Conservation (phyloP, 2,888 invertebrate species). For the Agrochola litura region DNA sequence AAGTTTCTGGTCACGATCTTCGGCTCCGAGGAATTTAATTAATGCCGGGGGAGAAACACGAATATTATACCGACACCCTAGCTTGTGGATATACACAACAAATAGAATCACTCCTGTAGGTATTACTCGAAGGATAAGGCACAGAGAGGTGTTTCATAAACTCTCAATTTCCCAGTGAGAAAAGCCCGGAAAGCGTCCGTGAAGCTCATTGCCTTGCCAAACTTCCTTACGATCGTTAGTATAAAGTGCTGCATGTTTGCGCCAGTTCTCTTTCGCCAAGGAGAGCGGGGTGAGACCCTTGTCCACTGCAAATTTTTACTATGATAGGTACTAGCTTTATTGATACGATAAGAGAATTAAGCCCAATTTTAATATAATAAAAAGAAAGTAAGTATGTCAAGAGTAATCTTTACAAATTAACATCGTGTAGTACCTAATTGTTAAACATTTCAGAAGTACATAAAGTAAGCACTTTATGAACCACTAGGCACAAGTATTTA, state of each 20-base stretch:
- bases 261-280: too few species aligned
- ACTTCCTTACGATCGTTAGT: too few species aligned
- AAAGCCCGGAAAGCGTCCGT: too few species aligned
- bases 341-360: not conserved
- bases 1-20: slow-evolving; percentile 33
- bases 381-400: slow-evolving; percentile 19
- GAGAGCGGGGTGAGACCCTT: too few species aligned
- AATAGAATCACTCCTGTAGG: not conserved
- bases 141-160: not conserved
- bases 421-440: not conserved
- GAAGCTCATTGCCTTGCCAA: too few species aligned
- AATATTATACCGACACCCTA: slow-evolving; percentile 7
- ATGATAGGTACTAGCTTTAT: not conserved
- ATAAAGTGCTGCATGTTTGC: too few species aligned
- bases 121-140: not conserved
- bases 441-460: slow-evolving; percentile 18
- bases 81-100: not conserved
- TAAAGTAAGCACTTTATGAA: slow-evolving; percentile 37
- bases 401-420: slow-evolving; percentile 7
- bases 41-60: not conserved
- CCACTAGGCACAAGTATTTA: slow-evolving; percentile 18
- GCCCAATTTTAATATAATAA: not conserved
- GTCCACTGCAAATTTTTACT: not conserved
- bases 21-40: slow-evolving; percentile 26
- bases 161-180: too few species aligned